Conservation (phyloP, 2,888 invertebrate species). For the Volucella inflata region DNA sequence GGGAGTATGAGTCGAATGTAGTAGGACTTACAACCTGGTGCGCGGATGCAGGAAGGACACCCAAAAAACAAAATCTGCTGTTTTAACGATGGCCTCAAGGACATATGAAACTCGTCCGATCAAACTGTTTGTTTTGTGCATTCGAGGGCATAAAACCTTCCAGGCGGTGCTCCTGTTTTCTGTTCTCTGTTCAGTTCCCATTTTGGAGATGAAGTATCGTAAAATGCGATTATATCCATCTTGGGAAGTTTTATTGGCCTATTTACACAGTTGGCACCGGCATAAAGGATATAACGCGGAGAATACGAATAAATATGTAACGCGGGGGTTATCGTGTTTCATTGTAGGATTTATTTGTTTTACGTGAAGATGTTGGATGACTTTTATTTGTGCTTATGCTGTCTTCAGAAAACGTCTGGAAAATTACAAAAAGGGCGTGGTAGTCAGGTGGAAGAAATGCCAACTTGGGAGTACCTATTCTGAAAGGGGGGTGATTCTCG, state of each 20-base stretch:
- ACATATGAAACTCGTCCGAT: constrained; percentile 5
- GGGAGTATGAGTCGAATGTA: not conserved
- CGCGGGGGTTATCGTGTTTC: not conserved
- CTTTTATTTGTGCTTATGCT: not conserved
- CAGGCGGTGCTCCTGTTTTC: not conserved
- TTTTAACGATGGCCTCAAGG: constrained; percentile 1
- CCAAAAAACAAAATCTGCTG: no score
- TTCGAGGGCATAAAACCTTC: not conserved
- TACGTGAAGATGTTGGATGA: not conserved
- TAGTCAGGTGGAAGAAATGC: no score
- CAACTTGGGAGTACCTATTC: not conserved
- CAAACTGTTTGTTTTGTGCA: constrained; percentile 8
- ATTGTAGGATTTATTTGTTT: constrained; percentile 7
- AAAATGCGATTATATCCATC: constrained; percentile 39
- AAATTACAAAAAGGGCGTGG: constrained; percentile 1
- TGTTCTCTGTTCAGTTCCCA: not conserved
- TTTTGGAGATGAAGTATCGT: constrained; percentile 30
- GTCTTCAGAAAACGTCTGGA: not conserved
- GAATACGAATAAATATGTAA: constrained; percentile 5
- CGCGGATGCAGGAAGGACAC: no score
- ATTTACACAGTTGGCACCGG: constrained; percentile 33
- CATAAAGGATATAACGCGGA: not conserved
- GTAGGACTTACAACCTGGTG: not conserved
- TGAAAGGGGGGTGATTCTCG: not conserved
- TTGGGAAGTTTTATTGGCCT: constrained; percentile 29